These are phyloP conservation scores for Pristis pectinata DNA, from an alignment of 2,797 vertebrate species.

Conservation along the genomic window DNA sequence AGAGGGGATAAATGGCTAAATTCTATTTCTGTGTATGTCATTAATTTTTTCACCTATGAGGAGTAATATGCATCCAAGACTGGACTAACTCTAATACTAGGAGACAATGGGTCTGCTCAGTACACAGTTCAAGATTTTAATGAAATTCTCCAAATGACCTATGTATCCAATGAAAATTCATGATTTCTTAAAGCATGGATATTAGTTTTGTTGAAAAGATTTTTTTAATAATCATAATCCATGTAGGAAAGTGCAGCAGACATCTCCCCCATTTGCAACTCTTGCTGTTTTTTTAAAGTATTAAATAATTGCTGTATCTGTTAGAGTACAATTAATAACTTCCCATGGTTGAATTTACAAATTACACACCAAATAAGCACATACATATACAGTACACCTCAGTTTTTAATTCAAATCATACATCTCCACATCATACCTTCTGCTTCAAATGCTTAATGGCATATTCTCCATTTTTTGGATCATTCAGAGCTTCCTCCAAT, in stretches of 20 bases:
- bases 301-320: neutral
- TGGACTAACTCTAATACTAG: neutral
- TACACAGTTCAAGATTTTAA: neutral
- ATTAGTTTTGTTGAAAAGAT: neutral
- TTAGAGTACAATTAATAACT: neutral
- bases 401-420: conserved; percentile 3
- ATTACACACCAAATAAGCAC: neutral
- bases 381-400: neutral
- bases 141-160: neutral
- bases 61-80: neutral
- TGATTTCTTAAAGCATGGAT: neutral
- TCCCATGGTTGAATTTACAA: neutral
- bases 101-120: neutral
- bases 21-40: no score
- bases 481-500: conserved; percentile 67
- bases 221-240: neutral
- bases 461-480: conserved; percentile 82
- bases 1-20: no score
- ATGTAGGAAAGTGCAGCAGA: neutral
- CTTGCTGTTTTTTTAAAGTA: neutral
- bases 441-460: conserved; percentile 90
- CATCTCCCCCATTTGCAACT: neutral
- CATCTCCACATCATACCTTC: conserved; percentile 62
- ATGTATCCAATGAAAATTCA: neutral
- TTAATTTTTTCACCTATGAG: no score